Conservation (phyloP, 1,140 invertebrate genomes). For the Plectus sambesii region DNA sequence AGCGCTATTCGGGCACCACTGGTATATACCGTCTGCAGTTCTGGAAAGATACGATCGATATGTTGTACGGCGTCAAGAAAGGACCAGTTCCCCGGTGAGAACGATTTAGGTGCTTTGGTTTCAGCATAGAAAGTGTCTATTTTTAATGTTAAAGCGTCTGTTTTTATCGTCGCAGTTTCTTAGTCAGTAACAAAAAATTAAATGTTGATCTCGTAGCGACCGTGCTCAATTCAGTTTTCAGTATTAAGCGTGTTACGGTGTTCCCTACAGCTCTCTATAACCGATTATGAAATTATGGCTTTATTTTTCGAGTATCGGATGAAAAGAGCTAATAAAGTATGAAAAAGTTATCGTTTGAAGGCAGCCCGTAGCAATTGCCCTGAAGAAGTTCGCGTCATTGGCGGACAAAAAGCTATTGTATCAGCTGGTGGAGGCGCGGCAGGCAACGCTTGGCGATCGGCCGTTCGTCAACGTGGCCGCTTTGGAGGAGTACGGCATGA, state of each 20-base stretch:
- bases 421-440: slow-evolving; percentile 19
- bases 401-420: slow-evolving; percentile 10
- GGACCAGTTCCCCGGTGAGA: slow-evolving; percentile 21
- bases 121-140: slow-evolving; percentile 4
- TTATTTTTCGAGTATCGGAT: too few species aligned
- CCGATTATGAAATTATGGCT: too few species aligned
- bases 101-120: not conserved
- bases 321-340: too few species aligned
- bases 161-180: not conserved
- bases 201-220: too few species aligned
- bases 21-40: slow-evolving; percentile 25
- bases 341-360: slow-evolving; percentile 27
- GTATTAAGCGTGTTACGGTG: too few species aligned
- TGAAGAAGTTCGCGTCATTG: slow-evolving; percentile 16
- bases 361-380: slow-evolving; percentile 22
- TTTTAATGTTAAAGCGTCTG: not conserved
- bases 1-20: slow-evolving; percentile 15
- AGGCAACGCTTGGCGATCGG: slow-evolving; percentile 21
- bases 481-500: slow-evolving; percentile 4
- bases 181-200: too few species aligned
- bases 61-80: slow-evolving; percentile 17
- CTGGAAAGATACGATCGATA: slow-evolving; percentile 19
- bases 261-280: too few species aligned
- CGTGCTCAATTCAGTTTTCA: too few species aligned
- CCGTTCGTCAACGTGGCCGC: slow-evolving; percentile 16